Evolutionary conservation across 2,888 invertebrate genomes (phyloP).

Genomic region (Metopia argyrocephala): DNA sequence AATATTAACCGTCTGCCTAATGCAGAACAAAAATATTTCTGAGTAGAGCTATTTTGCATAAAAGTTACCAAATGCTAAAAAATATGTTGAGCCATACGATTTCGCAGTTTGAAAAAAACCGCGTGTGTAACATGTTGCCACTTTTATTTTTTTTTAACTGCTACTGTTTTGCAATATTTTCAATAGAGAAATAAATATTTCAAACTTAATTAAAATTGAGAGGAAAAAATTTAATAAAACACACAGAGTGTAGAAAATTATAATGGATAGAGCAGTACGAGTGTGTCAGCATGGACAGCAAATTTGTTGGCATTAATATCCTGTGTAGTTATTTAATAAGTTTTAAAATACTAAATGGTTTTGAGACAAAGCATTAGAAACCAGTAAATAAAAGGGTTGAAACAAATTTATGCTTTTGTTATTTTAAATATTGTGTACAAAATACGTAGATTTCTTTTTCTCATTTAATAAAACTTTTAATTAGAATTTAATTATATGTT

Average conservation of each 20-base stretch:
- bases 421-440: no score
- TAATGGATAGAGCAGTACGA: background rate
- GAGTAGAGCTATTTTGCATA: constrained; percentile 53
- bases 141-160: background rate
- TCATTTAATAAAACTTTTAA: no score
- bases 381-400: no score
- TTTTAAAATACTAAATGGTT: background rate
- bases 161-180: background rate
- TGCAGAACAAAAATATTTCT: background rate
- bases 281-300: no score
- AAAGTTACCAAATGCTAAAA: constrained; percentile 39
- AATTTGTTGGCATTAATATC: background rate
- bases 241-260: background rate
- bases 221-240: background rate
- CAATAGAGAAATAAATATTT: constrained; percentile 39
- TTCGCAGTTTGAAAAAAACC: constrained; percentile 41
- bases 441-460: no score
- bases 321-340: background rate
- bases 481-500: no score
- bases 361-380: background rate
- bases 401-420: no score
- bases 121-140: constrained; percentile 42
- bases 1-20: background rate
- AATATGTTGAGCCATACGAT: constrained; percentile 38
- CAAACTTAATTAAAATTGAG: constrained; percentile 4